Evolutionary conservation across 2,888 invertebrate species (phyloP).

Genomic region (Tanypteryx hageni): DNA sequence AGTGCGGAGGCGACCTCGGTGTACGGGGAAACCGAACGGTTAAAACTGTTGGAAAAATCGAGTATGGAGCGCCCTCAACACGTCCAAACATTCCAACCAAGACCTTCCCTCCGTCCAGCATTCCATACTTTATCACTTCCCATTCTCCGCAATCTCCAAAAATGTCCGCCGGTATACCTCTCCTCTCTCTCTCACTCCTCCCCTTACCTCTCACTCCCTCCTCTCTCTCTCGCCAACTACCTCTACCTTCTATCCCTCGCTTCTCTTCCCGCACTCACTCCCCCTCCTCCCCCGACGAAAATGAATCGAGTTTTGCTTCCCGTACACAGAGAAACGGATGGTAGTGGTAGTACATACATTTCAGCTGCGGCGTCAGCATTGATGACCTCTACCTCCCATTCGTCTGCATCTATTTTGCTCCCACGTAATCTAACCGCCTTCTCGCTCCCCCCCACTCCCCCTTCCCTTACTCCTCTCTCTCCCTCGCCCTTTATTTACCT

Average conservation of each 20-base stretch:
- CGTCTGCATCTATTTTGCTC: constrained; percentile 12
- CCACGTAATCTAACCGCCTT: neutral
- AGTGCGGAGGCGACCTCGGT: too few species aligned
- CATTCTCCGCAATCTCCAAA: neutral
- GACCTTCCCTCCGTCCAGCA: neutral
- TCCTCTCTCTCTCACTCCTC: neutral
- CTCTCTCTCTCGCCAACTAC: too few species aligned
- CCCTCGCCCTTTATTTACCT: neutral
- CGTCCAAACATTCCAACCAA: too few species aligned
- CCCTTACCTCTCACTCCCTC: neutral
- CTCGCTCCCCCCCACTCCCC: neutral
- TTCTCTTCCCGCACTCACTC: neutral
- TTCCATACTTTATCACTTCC: neutral
- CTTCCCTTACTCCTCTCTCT: neutral
- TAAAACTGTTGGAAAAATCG: too few species aligned
- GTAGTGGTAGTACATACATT: neutral
- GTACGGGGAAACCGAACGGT: too few species aligned
- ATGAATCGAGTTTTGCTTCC: constrained; percentile 18
- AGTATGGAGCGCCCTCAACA: too few species aligned
- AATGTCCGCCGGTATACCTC: neutral
- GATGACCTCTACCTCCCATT: constrained; percentile 1
- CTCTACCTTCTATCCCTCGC: too few species aligned
- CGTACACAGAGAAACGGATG: neutral
- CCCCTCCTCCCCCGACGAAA: neutral
- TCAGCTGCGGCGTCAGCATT: constrained; percentile 19